Percentiles rank a stretch among this genome's conserved stretches.
Evolutionary conservation across 2,113 vertebrate species (phyloP).

Genomic region (Carassius carassius): DNA sequence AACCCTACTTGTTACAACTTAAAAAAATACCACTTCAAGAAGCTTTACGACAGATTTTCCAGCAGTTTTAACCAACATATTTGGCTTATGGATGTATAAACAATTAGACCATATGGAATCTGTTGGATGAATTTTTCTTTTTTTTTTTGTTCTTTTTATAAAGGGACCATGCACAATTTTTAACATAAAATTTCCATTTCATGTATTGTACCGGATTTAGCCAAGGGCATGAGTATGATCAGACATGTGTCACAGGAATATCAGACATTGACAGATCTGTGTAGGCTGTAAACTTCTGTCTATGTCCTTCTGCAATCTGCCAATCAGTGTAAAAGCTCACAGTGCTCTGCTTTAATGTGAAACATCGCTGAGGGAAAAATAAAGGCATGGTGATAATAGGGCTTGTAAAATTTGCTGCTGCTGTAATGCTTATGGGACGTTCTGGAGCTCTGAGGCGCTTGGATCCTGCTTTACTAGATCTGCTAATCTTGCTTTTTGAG

Average conservation of each 20-base stretch:
- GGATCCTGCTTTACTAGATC: conserved; percentile 10
- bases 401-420: conserved; percentile 13
- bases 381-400: conserved; percentile 29
- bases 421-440: not conserved
- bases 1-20: too few relatives aligned
- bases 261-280: conserved; percentile 32
- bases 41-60: too few relatives aligned
- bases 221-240: not conserved
- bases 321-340: conserved; percentile 54
- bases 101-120: not conserved
- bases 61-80: not conserved
- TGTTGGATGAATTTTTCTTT: too few relatives aligned
- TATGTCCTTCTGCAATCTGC: conserved; percentile 19
- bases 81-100: not conserved
- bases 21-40: too few relatives aligned
- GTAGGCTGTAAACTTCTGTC: conserved; percentile 27
- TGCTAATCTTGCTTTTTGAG: conserved; percentile 11
- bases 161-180: too few relatives aligned
- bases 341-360: conserved; percentile 17
- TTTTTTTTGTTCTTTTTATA: too few relatives aligned
- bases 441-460: conserved; percentile 9
- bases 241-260: not conserved
- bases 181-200: too few relatives aligned
- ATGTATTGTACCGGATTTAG: too few relatives aligned
- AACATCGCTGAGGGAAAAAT: conserved; percentile 19